Evolutionary conservation across 2,113 vertebrate species (phyloP).

Genomic region (Aphyosemion australe): DNA sequence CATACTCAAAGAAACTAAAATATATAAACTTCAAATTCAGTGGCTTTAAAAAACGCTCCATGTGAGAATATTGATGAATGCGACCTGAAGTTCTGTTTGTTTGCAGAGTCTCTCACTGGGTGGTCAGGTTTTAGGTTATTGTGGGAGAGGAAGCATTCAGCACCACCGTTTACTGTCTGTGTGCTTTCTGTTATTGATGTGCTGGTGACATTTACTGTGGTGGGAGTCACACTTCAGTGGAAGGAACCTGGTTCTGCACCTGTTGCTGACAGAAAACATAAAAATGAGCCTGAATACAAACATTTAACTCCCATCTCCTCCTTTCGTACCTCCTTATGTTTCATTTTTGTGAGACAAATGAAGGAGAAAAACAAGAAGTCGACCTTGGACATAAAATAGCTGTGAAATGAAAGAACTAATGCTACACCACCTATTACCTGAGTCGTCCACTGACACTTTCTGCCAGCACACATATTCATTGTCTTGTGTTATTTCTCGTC

Average conservation of each 20-base stretch:
- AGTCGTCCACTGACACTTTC: slow-evolving; percentile 40
- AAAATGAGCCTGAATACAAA: background rate
- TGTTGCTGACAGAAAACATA: slow-evolving; percentile 46
- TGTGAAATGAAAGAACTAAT: slow-evolving; percentile 41
- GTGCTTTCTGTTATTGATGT: too few species aligned
- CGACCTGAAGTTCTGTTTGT: too few species aligned
- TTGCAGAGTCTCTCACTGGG: too few species aligned
- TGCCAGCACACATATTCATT: slow-evolving; percentile 50
- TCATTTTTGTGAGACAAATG: slow-evolving; percentile 21
- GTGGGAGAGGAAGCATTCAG: too few species aligned
- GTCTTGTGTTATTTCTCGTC: slow-evolving; percentile 40
- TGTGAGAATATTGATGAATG: too few species aligned
- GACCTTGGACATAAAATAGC: slow-evolving; percentile 38
- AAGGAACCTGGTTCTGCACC: slow-evolving; percentile 45
- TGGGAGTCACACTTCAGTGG: too few species aligned
- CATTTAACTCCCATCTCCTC: background rate
- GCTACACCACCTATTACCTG: slow-evolving; percentile 31
- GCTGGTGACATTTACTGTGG: too few species aligned
- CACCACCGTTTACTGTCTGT: too few species aligned
- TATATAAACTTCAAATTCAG: too few species aligned
- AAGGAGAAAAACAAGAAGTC: slow-evolving; percentile 29
- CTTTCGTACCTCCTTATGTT: slow-evolving; percentile 1
- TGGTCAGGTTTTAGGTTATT: too few species aligned
- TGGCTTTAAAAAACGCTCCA: too few species aligned
- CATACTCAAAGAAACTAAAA: too few species aligned